Evolutionary conservation across 2,113 vertebrate genomes (phyloP).

Genomic region (Arenaria interpres): DNA sequence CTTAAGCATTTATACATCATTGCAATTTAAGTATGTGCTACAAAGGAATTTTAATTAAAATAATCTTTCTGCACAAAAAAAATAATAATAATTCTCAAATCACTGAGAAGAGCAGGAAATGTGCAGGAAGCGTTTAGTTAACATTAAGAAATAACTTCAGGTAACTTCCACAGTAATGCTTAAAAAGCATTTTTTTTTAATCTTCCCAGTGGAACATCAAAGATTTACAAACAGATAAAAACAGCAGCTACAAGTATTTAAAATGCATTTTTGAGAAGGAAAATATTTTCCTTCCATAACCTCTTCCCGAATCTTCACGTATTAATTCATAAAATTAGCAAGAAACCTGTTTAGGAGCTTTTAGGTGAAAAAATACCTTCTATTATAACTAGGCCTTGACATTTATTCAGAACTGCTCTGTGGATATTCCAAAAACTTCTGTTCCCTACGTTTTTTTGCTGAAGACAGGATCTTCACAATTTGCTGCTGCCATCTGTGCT

Average conservation of each 20-base stretch:
- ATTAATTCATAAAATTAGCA: background rate
- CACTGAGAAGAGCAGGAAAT: background rate
- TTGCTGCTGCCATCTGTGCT: background rate
- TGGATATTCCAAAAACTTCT: background rate
- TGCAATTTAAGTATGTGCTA: background rate
- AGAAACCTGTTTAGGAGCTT: background rate
- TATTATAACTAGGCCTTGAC: background rate
- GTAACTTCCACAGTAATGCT: background rate
- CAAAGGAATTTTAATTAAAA: background rate
- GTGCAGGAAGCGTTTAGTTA: background rate
- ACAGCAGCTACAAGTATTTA: background rate
- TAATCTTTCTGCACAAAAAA: background rate
- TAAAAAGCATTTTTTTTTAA: background rate
- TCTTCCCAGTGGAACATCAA: background rate
- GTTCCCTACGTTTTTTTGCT: background rate
- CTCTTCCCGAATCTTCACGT: background rate
- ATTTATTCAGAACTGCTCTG: background rate
- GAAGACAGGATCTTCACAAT: background rate
- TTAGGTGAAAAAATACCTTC: background rate
- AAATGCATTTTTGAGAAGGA: background rate
- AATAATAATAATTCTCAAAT: background rate
- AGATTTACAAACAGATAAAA: background rate
- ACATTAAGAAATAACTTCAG: background rate
- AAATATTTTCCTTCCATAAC: background rate
- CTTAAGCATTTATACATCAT: background rate